A percentile compares a stretch with the other conserved stretches of the same genome.
phyloP scores from a whole-genome alignment of 2,797 vertebrate genomes.

The Sphenopsis melanotis region DNA sequence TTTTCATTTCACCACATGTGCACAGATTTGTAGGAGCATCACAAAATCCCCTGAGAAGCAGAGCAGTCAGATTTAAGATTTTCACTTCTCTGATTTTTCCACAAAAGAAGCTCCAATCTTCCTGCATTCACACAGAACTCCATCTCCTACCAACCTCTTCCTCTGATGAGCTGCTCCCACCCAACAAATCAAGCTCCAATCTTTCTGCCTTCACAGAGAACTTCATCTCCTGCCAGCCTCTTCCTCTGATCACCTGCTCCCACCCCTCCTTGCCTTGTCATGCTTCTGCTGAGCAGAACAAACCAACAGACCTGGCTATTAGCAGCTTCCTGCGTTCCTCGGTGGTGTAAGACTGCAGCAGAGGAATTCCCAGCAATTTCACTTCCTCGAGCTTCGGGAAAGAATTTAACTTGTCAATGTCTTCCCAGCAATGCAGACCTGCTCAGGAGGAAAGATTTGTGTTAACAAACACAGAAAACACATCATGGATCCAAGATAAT shows the following conservation, averaged over 20 bases:
- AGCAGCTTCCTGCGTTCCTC: conserved; percentile 89
- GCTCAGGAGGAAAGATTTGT: conserved; percentile 49
- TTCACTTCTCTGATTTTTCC: neutral
- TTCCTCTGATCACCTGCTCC: neutral
- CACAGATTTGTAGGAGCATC: neutral
- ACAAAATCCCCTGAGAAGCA: neutral
- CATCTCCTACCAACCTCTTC: neutral
- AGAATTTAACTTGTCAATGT: conserved; percentile 91
- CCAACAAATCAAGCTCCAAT: neutral
- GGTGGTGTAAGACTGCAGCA: conserved; percentile 88
- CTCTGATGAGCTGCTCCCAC: neutral
- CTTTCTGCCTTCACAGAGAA: neutral
- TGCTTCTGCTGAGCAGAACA: neutral
- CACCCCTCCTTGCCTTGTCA: neutral
- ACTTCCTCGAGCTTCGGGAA: conserved; percentile 94
- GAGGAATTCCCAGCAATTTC: conserved; percentile 88
- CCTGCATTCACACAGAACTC: neutral
- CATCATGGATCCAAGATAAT: neutral
- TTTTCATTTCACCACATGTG: neutral
- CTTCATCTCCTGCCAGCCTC: neutral
- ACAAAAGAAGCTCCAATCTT: neutral
- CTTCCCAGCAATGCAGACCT: conserved; percentile 91
- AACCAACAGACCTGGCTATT: conserved; percentile 81
- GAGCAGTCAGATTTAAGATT: neutral
- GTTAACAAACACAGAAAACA: conserved; percentile 31